A percentile compares a stretch with the other conserved stretches of the same genome.
Evolutionary conservation across 2,888 invertebrate species (phyloP).

Genomic region (Ectropis crepuscularia): DNA sequence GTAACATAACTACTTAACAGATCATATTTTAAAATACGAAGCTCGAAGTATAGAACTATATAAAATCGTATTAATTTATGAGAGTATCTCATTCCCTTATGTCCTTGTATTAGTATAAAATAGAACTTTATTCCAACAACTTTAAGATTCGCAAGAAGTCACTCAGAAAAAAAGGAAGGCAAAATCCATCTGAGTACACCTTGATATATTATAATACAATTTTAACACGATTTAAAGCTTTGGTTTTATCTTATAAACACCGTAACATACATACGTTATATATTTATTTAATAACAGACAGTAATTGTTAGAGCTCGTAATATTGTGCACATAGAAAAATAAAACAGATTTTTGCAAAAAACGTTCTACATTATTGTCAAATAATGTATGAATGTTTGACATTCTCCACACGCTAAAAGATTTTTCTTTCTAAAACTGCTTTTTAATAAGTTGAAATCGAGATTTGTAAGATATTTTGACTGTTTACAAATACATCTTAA

Average conservation of each 20-base stretch:
- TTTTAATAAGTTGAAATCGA: not conserved
- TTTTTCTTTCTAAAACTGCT: not conserved
- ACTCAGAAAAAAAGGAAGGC: not conserved
- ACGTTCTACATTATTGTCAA: conserved; percentile 79
- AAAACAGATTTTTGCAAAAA: conserved; percentile 37
- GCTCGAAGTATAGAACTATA: no score
- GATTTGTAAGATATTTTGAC: not conserved
- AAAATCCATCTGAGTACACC: conserved; percentile 22
- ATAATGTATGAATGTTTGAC: conserved; percentile 72
- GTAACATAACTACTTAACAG: no score
- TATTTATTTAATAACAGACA: conserved; percentile 45
- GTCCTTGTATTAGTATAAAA: not conserved
- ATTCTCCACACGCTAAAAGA: conserved; percentile 52
- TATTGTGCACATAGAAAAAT: conserved; percentile 32
- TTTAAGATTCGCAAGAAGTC: conserved; percentile 10
- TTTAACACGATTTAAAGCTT: conserved; percentile 82
- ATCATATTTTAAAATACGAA: no score
- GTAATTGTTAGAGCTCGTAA: conserved; percentile 10
- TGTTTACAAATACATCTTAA: conserved; percentile 16
- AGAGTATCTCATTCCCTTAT: no score
- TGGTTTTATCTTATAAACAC: conserved; percentile 71
- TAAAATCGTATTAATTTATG: no score
- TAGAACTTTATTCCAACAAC: conserved; percentile 6
- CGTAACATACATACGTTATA: conserved; percentile 46
- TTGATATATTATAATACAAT: conserved; percentile 39